Conservation (phyloP, 2,888 invertebrate species). For the Ectobius pallidus region DNA sequence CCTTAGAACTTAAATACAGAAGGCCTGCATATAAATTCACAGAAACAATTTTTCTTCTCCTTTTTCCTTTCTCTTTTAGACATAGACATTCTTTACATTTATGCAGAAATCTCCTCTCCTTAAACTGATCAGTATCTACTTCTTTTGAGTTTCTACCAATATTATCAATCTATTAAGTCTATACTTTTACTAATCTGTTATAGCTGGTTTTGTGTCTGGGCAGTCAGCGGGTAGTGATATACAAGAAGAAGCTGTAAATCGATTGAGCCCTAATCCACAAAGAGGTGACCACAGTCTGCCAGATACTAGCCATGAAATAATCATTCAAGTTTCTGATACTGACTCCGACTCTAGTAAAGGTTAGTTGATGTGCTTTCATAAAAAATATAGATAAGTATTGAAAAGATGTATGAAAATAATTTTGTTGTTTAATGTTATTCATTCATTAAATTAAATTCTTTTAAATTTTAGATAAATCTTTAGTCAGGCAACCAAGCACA, state of each 20-base stretch:
- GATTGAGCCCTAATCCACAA: constrained; percentile 40
- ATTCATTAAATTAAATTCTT: too few species aligned
- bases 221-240: constrained; percentile 46
- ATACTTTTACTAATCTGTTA: neutral
- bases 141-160: too few species aligned
- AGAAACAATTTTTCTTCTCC: too few species aligned
- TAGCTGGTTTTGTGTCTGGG: constrained; percentile 44
- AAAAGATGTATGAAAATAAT: neutral
- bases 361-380: constrained; percentile 41
- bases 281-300: constrained; percentile 39
- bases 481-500: constrained; percentile 76
- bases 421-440: neutral
- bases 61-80: too few species aligned
- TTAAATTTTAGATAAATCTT: constrained; percentile 62
- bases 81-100: too few species aligned
- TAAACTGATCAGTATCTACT: too few species aligned
- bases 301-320: constrained; percentile 54
- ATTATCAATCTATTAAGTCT: too few species aligned
- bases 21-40: too few species aligned
- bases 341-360: constrained; percentile 55
- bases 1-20: too few species aligned
- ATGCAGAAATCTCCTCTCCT: too few species aligned
- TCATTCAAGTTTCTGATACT: constrained; percentile 55
- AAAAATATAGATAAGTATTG: neutral
- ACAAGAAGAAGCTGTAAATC: constrained; percentile 38